These are phyloP conservation scores for Ambastaia sidthimunki DNA, from an alignment of 2,797 vertebrate genomes.

Conservation along the genomic window DNA sequence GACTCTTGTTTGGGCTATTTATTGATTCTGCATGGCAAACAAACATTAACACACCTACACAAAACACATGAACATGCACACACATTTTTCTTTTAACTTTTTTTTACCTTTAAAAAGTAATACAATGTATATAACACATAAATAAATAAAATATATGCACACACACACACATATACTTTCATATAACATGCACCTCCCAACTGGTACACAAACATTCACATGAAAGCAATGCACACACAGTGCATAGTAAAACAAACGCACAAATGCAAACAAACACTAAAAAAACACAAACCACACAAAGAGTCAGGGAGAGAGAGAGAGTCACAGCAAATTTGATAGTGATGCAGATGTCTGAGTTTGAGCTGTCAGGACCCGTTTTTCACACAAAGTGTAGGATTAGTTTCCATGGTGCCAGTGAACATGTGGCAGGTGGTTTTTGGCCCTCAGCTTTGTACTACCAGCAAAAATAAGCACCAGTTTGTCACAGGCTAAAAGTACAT, in stretches of 20 bases:
- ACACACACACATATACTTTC: background rate
- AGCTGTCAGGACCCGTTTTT: conserved; percentile 64
- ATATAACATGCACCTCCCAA: background rate
- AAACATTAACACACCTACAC: conserved; percentile 6
- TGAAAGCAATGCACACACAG: conserved; percentile 4
- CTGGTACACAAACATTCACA: background rate
- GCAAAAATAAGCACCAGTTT: conserved; percentile 19
- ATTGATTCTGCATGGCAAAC: background rate
- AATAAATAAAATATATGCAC: background rate
- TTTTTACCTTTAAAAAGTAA: too few species aligned
- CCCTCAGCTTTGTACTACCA: conserved; percentile 35
- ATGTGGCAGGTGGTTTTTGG: conserved; percentile 58
- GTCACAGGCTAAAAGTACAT: background rate
- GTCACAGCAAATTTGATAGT: conserved; percentile 30
- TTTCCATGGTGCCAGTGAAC: conserved; percentile 75
- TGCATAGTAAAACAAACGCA: conserved; percentile 18
- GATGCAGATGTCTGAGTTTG: conserved; percentile 45
- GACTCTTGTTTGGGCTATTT: conserved; percentile 10
- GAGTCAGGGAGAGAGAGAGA: background rate
- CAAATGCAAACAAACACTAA: conserved; percentile 21
- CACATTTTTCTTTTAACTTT: too few species aligned
- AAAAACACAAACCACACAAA: conserved; percentile 28
- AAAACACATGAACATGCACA: background rate
- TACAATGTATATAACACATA: background rate
- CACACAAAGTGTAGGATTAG: conserved; percentile 81